Evolutionary conservation across 2,113 vertebrate genomes (phyloP).

Genomic region (Orycteropus afer): DNA sequence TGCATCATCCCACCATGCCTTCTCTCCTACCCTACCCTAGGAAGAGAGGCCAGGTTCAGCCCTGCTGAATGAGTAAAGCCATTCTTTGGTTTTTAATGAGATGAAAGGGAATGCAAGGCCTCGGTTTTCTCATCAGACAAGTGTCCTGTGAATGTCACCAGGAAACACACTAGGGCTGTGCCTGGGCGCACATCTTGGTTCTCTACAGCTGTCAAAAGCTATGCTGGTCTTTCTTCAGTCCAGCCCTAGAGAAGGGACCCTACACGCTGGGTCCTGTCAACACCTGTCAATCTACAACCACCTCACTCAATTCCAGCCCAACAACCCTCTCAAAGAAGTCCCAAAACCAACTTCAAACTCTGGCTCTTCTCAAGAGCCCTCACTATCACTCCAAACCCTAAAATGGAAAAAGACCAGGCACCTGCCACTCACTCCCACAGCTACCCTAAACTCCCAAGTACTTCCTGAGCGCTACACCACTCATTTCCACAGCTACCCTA

Average conservation of each 20-base stretch:
- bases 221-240: not conserved
- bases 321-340: not conserved
- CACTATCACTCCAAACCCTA: not conserved
- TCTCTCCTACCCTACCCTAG: not conserved
- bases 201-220: not conserved
- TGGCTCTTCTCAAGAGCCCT: constrained; percentile 34
- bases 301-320: not conserved
- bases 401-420: not conserved
- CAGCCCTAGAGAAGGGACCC: not conserved
- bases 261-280: not conserved
- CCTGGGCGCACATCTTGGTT: not conserved
- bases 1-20: not conserved
- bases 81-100: not conserved
- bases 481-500: too few relatives aligned
- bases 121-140: not conserved
- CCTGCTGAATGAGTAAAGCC: not conserved
- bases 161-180: not conserved
- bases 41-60: not conserved
- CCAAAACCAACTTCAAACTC: not conserved
- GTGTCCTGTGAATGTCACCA: not conserved
- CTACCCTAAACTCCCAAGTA: not conserved
- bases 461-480: too few relatives aligned
- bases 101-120: not conserved
- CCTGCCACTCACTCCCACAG: not conserved
- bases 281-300: not conserved